Evolutionary conservation across 1,140 invertebrate species (phyloP), one percentile per base, ranked within the genome.

Genomic region (Drosophila carrolli): DNA sequence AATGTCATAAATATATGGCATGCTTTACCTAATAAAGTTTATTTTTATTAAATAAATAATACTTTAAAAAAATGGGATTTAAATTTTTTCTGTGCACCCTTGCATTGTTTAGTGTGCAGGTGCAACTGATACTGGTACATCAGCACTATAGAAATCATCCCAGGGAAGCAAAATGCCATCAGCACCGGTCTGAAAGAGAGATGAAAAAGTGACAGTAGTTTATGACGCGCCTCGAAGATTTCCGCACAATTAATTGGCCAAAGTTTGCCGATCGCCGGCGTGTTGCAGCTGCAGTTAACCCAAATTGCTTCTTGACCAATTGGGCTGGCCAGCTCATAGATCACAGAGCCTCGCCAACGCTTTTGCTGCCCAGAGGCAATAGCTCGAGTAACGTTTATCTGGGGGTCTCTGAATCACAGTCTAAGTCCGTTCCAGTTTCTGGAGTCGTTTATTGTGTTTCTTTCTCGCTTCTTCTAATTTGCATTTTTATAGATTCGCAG

Each of bases 161-260:
- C 10, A 10, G 53, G 58, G 29, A 37, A 41, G 68, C 53, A 10
- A 53, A 46, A 53, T 66, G 29, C 29, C 65, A 68, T 66, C 19
- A 19, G 41, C n/a, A 44, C n/a, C 38, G 66, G 32, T 16, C 29
- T 44, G 55, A 72, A 57, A 75, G 72, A 75, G 27, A 63, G 57
- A 48, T 63, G 57, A 60, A 76, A 86, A 86, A 86, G 83, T 68
- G 83, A 86, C 83, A 86, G 83, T 86, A 77, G 59, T 83, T 86
- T 83, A 86, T 86, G 79, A 79, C 23, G 61, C 55, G 62, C 19
- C 57, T 67, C 60, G 47, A 54, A 61, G 51, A 81, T 86, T 78
- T 86, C 78, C 82, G 82, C 66, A 75, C 71, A 71, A 79, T 83
- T 81, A 83, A 83, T 86, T 86, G 84, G 56, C 65, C 27, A 8